Evolutionary conservation across 2,888 invertebrate species (phyloP).

Genomic region (Eupsilia transversa): DNA sequence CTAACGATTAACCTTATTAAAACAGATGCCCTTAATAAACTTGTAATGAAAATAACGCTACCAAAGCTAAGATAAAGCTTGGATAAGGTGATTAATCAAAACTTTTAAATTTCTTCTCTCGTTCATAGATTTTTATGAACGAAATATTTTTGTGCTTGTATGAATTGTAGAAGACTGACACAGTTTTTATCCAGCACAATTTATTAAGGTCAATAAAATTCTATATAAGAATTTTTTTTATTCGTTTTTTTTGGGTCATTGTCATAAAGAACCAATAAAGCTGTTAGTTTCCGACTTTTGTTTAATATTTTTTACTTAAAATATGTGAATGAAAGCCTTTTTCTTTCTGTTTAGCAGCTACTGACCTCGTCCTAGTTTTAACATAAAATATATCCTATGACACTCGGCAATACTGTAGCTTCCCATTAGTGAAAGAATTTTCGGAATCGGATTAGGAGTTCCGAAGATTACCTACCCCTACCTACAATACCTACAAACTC

Average conservation of each 20-base stretch:
- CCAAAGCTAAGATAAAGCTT: neutral
- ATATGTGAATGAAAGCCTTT: neutral
- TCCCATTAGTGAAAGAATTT: no score
- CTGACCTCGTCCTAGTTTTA: no score
- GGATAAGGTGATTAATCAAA: neutral
- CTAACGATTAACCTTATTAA: slow-evolving; percentile 1
- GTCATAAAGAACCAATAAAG: slow-evolving; percentile 13
- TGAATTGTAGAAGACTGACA: slow-evolving; percentile 21
- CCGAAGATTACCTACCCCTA: no score
- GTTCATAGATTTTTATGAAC: neutral
- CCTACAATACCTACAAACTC: no score
- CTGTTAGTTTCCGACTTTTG: neutral
- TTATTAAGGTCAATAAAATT: slow-evolving; percentile 22
- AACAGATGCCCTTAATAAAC: slow-evolving; percentile 9
- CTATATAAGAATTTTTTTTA: neutral
- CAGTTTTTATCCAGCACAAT: slow-evolving; percentile 25
- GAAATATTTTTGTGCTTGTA: slow-evolving; percentile 15
- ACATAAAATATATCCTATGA: no score
- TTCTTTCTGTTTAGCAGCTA: no score
- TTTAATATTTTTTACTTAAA: neutral
- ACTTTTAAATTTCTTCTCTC: neutral
- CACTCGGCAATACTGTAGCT: no score
- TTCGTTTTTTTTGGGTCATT: no score
- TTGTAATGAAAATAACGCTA: neutral
- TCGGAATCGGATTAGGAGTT: no score